Conservation (phyloP, 2,888 invertebrate genomes). For the Amiota mariae region DNA sequence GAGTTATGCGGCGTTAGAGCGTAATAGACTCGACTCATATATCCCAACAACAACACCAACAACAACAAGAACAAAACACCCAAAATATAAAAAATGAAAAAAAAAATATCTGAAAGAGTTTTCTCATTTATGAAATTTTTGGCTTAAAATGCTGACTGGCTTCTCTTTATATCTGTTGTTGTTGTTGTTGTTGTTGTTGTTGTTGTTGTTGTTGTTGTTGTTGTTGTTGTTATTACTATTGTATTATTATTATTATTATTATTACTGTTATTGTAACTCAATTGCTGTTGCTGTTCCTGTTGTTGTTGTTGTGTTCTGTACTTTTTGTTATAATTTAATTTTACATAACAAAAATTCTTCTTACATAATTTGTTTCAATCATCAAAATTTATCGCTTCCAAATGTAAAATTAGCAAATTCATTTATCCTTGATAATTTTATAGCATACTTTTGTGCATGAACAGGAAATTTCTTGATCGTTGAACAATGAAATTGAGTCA, state of each 20-base stretch:
- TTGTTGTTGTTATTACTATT: too few species aligned
- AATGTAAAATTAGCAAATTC: background rate
- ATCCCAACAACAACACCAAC: too few species aligned
- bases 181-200: constrained; percentile 4
- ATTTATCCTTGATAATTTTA: background rate
- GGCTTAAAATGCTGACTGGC: background rate
- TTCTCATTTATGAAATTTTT: background rate
- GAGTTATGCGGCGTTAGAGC: constrained; percentile 27
- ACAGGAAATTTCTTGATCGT: background rate
- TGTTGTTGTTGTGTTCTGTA: background rate
- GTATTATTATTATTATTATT: too few species aligned
- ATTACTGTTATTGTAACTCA: too few species aligned
- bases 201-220: background rate
- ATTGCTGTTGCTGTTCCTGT: background rate
- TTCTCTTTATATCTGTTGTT: background rate
- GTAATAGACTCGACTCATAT: constrained; percentile 14
- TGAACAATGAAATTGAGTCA: background rate
- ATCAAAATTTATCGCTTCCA: too few species aligned
- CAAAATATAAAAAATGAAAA: too few species aligned
- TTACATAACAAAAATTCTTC: too few species aligned
- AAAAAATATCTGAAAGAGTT: constrained; percentile 4
- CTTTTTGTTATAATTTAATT: too few species aligned
- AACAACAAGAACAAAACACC: too few species aligned
- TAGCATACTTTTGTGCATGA: background rate
- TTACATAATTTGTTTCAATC: too few species aligned